Evolutionary conservation across 2,888 invertebrate genomes (phyloP), one percentile per base, ranked within the genome.

Genomic region (Drosophila prostipennis): DNA sequence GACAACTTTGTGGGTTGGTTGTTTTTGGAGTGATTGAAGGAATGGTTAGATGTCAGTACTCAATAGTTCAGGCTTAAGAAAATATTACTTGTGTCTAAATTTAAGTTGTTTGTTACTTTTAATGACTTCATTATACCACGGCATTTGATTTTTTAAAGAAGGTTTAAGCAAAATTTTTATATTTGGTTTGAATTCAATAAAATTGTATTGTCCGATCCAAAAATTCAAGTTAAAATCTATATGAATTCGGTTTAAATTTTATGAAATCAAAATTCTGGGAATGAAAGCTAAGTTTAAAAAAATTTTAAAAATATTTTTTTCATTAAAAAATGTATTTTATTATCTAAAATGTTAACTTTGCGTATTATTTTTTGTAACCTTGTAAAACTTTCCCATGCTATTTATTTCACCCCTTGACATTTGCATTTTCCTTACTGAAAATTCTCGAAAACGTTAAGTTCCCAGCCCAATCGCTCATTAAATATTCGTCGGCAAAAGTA

Each of bases 401-500:
- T 11, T 2, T 1, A 2, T 11, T n/a, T 4, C n/a, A 37, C 36
- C 51, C 23, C 6, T 11, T 10, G 23, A 6, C 23, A 64, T 64
- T 64, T 49, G 37, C 52, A 64, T 64, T 64, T 65, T 65, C 45
- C 43, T n/a, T 6, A 16, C 39, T 39, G 67, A 46, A 65, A 65
- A 64, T 53, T 64, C 39, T 40, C 10, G 16, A 36, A 54, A 5
- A 29, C n/a, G 10, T 26, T 14, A 34, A 61, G 32, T 36, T 40
- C 39, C 37, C 23, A 48, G n/a, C 48, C 45, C 11, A 60, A 16
- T 6, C 8, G 0, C 54, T 72, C 72, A 70, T 70, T 70, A 70
- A n/a, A 6, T 45, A 72, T 70, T 70, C 72, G 54, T 61, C 10
- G 8, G 52, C 43, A 64, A 70, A 71, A 51, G 70, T 71, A 71